These are phyloP conservation scores for Brienomyrus longianalis DNA, from an alignment of 2,113 vertebrate species.

Conservation along the genomic window DNA sequence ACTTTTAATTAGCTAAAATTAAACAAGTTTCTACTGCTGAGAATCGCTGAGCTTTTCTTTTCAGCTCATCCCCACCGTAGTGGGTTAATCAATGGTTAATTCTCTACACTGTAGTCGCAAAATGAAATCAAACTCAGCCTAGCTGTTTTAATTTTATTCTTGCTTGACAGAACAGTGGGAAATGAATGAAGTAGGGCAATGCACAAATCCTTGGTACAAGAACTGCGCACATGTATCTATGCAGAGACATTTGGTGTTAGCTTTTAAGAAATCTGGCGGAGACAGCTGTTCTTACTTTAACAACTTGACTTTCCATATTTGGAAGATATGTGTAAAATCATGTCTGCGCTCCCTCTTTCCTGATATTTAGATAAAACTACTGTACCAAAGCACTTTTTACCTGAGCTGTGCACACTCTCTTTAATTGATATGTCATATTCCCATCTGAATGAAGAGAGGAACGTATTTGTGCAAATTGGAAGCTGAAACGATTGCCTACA, in stretches of 20 bases:
- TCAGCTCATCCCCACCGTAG: background rate
- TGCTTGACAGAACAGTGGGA: background rate
- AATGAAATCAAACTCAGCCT: background rate
- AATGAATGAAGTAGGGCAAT: background rate
- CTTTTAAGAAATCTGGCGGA: background rate
- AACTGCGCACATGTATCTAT: background rate
- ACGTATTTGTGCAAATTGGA: conserved; percentile 44
- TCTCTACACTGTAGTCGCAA: background rate
- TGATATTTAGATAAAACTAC: conserved; percentile 17
- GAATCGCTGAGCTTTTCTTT: background rate
- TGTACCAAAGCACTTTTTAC: conserved; percentile 12
- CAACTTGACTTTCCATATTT: background rate
- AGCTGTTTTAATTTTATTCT: background rate
- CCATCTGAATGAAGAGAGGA: conserved; percentile 64
- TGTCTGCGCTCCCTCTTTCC: background rate
- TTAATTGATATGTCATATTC: conserved; percentile 54
- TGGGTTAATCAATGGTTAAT: background rate
- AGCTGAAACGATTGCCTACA: conserved; percentile 35
- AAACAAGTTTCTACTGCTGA: background rate
- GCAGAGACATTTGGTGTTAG: background rate
- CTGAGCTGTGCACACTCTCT: conserved; percentile 34
- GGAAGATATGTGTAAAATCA: background rate
- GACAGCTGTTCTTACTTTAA: background rate
- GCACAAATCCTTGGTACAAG: background rate
- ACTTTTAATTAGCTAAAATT: background rate